These are phyloP conservation scores for Melanotaenia nigrans DNA, from an alignment of 2,797 vertebrate genomes.

Conservation along the genomic window DNA sequence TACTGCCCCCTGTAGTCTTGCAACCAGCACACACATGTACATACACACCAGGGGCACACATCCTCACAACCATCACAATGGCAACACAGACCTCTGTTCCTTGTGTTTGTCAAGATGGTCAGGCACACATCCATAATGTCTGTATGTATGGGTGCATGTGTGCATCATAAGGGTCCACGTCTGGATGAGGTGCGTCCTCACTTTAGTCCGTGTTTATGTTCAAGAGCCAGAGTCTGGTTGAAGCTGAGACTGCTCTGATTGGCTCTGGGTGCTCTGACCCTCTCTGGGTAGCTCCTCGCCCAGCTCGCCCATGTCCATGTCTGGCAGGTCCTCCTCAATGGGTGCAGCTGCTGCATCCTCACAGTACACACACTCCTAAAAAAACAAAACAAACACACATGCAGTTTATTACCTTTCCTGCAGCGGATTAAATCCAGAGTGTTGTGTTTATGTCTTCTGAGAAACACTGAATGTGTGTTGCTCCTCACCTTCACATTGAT, in stretches of 20 bases:
- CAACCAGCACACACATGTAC: slow-evolving; percentile 16
- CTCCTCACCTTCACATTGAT: slow-evolving; percentile 84
- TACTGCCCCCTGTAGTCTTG: slow-evolving; percentile 26
- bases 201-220: slow-evolving; percentile 30
- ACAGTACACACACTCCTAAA: slow-evolving; percentile 83
- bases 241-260: slow-evolving; percentile 42
- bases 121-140: slow-evolving; percentile 41
- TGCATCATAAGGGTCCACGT: slow-evolving; percentile 14
- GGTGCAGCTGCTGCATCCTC: slow-evolving; percentile 71
- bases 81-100: slow-evolving; percentile 34
- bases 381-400: slow-evolving; percentile 42
- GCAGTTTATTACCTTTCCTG: background rate
- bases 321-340: slow-evolving; percentile 81
- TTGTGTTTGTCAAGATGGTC: slow-evolving; percentile 24
- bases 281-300: slow-evolving; percentile 77
- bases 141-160: slow-evolving; percentile 13
- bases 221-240: slow-evolving; percentile 58
- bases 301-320: slow-evolving; percentile 84
- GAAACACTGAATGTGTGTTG: background rate
- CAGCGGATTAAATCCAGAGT: background rate
- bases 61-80: slow-evolving; percentile 20
- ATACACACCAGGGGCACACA: slow-evolving; percentile 13
- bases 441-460: background rate
- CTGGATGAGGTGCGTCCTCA: slow-evolving; percentile 24
- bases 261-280: slow-evolving; percentile 60